phyloP scores from a whole-genome alignment of 2,113 vertebrate species.

The Synchiropus splendidus region DNA sequence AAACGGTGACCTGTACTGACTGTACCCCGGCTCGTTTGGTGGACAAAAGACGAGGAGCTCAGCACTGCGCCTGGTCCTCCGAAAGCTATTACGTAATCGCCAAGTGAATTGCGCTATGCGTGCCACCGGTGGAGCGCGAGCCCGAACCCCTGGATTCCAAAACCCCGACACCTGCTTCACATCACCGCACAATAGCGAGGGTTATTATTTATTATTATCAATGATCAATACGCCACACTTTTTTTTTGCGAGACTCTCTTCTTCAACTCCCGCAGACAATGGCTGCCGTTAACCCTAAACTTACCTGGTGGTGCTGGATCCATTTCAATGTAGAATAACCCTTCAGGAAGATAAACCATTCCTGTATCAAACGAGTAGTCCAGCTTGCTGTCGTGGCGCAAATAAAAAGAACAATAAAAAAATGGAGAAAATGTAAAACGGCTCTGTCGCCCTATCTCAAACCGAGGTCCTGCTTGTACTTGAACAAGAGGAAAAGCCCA shows the following conservation, averaged over 20 bases:
- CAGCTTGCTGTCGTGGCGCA: slow-evolving; percentile 30
- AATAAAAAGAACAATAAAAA: background rate
- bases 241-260: background rate
- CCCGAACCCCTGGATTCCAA: too few species aligned
- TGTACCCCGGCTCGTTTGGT: slow-evolving; percentile 18
- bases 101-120: slow-evolving; percentile 61
- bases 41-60: slow-evolving; percentile 52
- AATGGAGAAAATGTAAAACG: slow-evolving; percentile 2
- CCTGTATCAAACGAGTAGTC: slow-evolving; percentile 49
- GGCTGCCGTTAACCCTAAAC: slow-evolving; percentile 46
- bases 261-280: slow-evolving; percentile 35
- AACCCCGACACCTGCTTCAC: too few species aligned
- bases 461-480: slow-evolving; percentile 18
- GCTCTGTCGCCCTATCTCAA: slow-evolving; percentile 11
- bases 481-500: slow-evolving; percentile 13
- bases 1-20: too few species aligned
- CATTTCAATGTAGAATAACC: slow-evolving; percentile 67
- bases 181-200: too few species aligned
- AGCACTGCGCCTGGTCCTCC: slow-evolving; percentile 49
- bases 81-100: slow-evolving; percentile 66
- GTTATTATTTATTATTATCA: too few species aligned
- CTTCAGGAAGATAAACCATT: slow-evolving; percentile 62
- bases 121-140: too few species aligned
- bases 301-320: slow-evolving; percentile 65
- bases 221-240: too few species aligned